Percentiles rank a stretch among this genome's conserved stretches.
Conservation (phyloP, 2,797 vertebrate genomes). For the Stomatorhinus walkeri region DNA sequence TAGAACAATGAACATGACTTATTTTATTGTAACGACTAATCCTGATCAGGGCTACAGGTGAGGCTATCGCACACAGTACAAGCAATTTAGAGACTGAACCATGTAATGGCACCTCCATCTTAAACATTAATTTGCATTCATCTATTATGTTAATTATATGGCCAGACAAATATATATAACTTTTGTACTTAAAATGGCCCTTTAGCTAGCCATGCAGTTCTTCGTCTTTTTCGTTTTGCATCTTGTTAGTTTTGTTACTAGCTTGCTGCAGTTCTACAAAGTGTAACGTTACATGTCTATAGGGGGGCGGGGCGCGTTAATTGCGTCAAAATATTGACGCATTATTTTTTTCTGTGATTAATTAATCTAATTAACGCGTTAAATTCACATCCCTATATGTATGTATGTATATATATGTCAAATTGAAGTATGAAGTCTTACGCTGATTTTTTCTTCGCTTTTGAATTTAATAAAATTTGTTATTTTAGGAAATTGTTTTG, state of each 20-base stretch:
- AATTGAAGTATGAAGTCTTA: neutral
- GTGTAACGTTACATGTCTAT: too few relatives aligned
- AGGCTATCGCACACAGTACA: neutral
- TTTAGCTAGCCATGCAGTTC: too few relatives aligned
- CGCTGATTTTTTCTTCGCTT: neutral
- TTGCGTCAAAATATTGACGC: too few relatives aligned
- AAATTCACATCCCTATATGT: neutral
- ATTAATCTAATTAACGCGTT: too few relatives aligned
- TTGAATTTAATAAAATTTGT: neutral
- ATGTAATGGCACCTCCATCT: neutral
- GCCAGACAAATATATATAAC: neutral
- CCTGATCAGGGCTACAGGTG: neutral
- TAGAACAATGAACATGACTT: constrained; percentile 23
- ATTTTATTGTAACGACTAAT: neutral
- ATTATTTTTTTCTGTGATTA: too few relatives aligned
- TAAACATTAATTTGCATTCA: neutral
- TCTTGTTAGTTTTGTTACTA: too few relatives aligned
- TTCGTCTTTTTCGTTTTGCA: too few relatives aligned
- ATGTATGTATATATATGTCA: neutral
- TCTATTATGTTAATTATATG: neutral
- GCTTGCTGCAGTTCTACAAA: too few relatives aligned
- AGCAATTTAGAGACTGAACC: neutral
- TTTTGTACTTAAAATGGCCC: too few relatives aligned
- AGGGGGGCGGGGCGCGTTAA: too few relatives aligned
- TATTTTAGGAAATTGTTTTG: neutral